phyloP scores from a whole-genome alignment of 2,888 invertebrate species.

The Drosophila silvestris region DNA sequence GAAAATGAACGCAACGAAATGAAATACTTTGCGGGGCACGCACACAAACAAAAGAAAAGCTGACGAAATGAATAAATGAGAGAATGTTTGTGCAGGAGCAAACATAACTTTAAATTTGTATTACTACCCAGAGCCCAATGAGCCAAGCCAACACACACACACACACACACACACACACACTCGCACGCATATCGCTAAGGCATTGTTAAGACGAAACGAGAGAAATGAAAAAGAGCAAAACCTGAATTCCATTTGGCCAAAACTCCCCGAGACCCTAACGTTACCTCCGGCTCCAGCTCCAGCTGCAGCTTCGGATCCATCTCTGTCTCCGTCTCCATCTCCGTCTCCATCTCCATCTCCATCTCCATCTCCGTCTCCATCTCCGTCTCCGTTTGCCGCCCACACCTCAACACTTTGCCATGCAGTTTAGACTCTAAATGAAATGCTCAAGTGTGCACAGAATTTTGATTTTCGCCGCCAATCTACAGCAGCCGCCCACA shows the following conservation, averaged over 20 bases:
- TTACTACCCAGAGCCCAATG: constrained; percentile 78
- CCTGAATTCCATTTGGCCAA: constrained; percentile 71
- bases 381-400: constrained; percentile 1
- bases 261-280: constrained; percentile 54
- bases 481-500: constrained; percentile 7
- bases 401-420: constrained; percentile 41
- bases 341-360: neutral
- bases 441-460: constrained; percentile 84
- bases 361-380: neutral
- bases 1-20: neutral
- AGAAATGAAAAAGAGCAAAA: constrained; percentile 41
- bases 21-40: constrained; percentile 19
- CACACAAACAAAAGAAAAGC: constrained; percentile 33
- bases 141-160: constrained; percentile 42
- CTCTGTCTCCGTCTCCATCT: neutral
- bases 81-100: constrained; percentile 51
- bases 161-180: constrained; percentile 1
- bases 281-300: neutral
- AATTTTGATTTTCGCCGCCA: constrained; percentile 81
- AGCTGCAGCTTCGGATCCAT: neutral
- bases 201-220: constrained; percentile 58
- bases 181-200: constrained; percentile 39
- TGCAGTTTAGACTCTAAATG: constrained; percentile 80
- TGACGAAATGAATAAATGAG: constrained; percentile 78
- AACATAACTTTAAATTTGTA: constrained; percentile 82